phyloP scores from a whole-genome alignment of 2,888 invertebrate genomes.

The Minunthozetes semirufus region DNA sequence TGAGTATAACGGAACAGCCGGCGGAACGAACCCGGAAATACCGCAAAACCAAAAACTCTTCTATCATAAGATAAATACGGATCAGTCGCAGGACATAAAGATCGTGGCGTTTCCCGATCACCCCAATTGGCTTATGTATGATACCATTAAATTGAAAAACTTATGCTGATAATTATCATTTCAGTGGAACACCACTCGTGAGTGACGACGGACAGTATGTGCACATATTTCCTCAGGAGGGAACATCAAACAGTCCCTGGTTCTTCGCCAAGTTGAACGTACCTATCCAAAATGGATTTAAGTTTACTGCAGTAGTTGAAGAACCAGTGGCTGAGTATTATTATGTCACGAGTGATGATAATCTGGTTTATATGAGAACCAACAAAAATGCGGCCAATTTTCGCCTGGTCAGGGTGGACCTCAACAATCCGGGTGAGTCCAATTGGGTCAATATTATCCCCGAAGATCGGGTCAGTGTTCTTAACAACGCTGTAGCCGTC shows the following conservation, averaged over 20 bases:
- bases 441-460: conserved; percentile 49
- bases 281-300: background rate
- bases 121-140: conserved; percentile 35
- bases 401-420: conserved; percentile 27
- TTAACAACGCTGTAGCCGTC: conserved; percentile 50
- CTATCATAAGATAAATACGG: conserved; percentile 35
- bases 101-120: conserved; percentile 36
- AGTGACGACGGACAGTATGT: conserved; percentile 35
- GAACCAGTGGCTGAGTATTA: conserved; percentile 30
- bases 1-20: conserved; percentile 26
- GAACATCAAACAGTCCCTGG: conserved; percentile 32
- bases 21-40: conserved; percentile 35
- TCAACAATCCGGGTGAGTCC: conserved; percentile 41
- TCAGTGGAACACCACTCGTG: conserved; percentile 27
- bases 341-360: conserved; percentile 35
- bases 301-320: background rate
- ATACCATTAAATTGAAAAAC: too few relatives aligned
- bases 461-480: conserved; percentile 48
- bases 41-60: conserved; percentile 35
- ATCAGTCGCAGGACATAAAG: conserved; percentile 37
- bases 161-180: background rate
- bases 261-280: conserved; percentile 29
- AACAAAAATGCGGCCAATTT: conserved; percentile 37
- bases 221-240: conserved; percentile 33
- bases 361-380: conserved; percentile 32